These are phyloP conservation scores for Clupea harengus DNA, from an alignment of 2,113 vertebrate species.

Conservation along the genomic window DNA sequence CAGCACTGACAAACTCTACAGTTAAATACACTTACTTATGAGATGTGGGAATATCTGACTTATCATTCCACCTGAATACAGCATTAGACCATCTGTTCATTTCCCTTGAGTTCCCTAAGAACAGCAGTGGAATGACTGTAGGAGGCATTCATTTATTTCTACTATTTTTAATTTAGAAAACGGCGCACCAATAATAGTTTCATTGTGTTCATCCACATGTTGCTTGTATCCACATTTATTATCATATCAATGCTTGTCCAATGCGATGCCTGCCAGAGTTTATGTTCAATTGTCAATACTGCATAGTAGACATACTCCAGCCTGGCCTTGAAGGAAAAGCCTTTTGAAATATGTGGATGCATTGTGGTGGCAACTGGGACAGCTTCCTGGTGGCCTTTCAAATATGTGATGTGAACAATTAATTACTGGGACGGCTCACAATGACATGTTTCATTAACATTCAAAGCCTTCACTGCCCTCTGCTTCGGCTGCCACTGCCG, in stretches of 20 bases:
- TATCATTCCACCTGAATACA: neutral
- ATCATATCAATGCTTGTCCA: constrained; percentile 25
- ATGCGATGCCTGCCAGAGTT: neutral
- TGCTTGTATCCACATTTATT: constrained; percentile 14
- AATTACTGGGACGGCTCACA: constrained; percentile 49
- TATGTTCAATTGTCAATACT: constrained; percentile 23
- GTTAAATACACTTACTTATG: neutral
- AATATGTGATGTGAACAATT: constrained; percentile 49
- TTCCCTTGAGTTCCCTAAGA: neutral
- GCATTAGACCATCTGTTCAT: neutral
- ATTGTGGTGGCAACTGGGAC: constrained; percentile 34
- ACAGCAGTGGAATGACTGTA: neutral
- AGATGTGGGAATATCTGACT: neutral
- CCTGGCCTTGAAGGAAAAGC: constrained; percentile 19
- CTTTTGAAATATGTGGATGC: constrained; percentile 21
- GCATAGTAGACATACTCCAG: constrained; percentile 13
- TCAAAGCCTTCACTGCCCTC: constrained; percentile 34
- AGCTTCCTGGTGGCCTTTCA: constrained; percentile 50
- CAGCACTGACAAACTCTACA: neutral
- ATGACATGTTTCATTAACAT: constrained; percentile 54
- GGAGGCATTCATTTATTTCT: neutral
- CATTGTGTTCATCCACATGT: neutral
- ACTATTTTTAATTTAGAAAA: neutral
- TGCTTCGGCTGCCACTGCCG: neutral
- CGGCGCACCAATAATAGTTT: neutral